Conservation (phyloP, 2,113 vertebrate genomes). For the Mesocricetus auratus region DNA sequence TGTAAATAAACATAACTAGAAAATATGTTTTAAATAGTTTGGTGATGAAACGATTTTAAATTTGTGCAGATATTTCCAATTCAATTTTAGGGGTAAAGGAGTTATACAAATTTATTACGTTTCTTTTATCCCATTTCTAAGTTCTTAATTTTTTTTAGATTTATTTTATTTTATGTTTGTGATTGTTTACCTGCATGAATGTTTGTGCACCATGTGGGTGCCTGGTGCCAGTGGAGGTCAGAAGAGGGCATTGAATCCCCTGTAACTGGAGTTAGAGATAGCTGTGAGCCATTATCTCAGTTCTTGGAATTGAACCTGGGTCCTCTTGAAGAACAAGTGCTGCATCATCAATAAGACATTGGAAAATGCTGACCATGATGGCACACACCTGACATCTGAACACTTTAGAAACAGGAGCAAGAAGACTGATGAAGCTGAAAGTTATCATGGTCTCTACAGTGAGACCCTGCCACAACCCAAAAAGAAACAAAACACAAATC, state of each 20-base stretch:
- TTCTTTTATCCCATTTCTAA: not conserved
- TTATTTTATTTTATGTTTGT: not conserved
- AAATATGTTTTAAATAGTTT: not conserved
- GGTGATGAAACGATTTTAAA: not conserved
- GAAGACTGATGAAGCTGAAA: not conserved
- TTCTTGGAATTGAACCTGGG: not conserved
- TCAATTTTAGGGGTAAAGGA: not conserved
- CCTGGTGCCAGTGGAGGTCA: not conserved
- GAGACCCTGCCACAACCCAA: not conserved
- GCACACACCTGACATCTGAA: not conserved
- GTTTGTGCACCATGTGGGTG: not conserved
- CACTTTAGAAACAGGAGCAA: not conserved
- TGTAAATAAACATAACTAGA: not conserved
- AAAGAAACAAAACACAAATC: not conserved
- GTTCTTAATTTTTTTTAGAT: conserved; percentile 14
- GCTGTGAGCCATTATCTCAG: not conserved
- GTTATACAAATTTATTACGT: not conserved
- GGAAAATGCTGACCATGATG: not conserved
- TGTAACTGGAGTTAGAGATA: not conserved
- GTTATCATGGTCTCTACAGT: not conserved
- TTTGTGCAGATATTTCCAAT: not conserved
- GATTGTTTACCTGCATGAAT: not conserved
- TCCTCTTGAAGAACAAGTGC: not conserved
- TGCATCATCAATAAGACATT: not conserved
- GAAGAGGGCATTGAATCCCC: not conserved